phyloP scores from a whole-genome alignment of 2,888 invertebrate genomes.

The Helobdella robusta region DNA sequence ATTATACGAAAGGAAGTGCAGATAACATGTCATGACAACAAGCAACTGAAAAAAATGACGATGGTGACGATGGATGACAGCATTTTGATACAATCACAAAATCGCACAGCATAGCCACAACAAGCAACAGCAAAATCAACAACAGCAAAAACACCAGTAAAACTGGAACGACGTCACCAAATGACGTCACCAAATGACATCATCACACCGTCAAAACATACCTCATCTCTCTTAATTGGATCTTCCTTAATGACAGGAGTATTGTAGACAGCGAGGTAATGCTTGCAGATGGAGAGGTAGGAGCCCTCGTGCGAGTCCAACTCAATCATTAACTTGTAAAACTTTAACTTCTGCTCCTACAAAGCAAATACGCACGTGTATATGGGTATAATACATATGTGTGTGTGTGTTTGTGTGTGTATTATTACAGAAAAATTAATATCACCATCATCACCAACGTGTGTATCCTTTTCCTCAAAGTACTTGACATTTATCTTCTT shows the following conservation, averaged over 20 bases:
- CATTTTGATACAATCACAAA: no score
- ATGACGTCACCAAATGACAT: no score
- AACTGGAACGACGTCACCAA: no score
- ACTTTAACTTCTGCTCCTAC: conserved; percentile 62
- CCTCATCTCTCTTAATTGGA: conserved; percentile 57
- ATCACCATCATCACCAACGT: conserved; percentile 46
- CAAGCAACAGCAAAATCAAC: no score
- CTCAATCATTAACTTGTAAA: conserved; percentile 78
- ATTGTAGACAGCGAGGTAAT: conserved; percentile 82
- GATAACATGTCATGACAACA: no score
- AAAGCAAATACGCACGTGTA: background rate
- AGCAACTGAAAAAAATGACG: no score
- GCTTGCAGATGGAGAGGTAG: conserved; percentile 85
- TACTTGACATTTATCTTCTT: conserved; percentile 95
- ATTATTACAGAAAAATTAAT: background rate
- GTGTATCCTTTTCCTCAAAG: conserved; percentile 74
- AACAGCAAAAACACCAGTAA: no score
- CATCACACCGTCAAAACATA: no score
- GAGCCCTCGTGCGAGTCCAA: conserved; percentile 85
- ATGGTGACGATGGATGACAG: no score
- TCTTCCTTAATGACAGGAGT: conserved; percentile 64
- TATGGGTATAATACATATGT: background rate
- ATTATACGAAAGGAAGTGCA: no score
- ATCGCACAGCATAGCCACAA: no score
- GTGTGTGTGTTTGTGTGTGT: background rate